Base-by-base conservation (phyloP, 2,888 invertebrate species). In the Thymelicus sylvestris region DNA sequence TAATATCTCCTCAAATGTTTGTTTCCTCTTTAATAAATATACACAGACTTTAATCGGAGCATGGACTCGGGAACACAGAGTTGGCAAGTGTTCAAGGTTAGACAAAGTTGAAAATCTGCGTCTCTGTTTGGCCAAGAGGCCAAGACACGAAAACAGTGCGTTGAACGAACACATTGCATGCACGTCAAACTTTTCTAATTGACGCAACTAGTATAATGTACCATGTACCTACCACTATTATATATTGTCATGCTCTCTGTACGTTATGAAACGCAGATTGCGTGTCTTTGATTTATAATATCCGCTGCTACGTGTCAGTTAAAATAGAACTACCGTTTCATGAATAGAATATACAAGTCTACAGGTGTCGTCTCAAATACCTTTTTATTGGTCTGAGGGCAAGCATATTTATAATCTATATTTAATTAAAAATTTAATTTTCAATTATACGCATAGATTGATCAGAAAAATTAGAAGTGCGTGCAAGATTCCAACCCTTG, bases 11-110 rank as follows among this genome's bases (percentile, higher is more conserved):
- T 39, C n/a, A 57, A 63, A 65, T 83, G 83, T 88, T 86, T 86
- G 83, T 83, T 83, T 80, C 74, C 76, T 77, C 83, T 83, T 82
- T 85, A 84, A 85, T 84, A 83, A 79, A 83, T 83, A 79, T 76
- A 76, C 78, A 77, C 74, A 79, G 83, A 82, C 85, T 81, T 84
- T 84, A 77, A 86, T 84, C 79, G 78, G 79, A 81, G 78, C 84
- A 86, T 86, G 82, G 83, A 85, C 84, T 84, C 73, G 75, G 80
- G 83, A 83, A 85, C 84, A 78, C 66, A 67, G 71, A 83, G 79
- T 80, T 85, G 95, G 96, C 88, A 96, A 7, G 10, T 15, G 86
- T 88, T 92, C 94, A 93, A 94, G 93, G 93, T 89, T 87, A 59
- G 73, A 65, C 71, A 74, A 78, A 79, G 80, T 77, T 86, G 87